phyloP scores from a whole-genome alignment of 2,797 vertebrate genomes.

The Dromococcyx pavoninus region DNA sequence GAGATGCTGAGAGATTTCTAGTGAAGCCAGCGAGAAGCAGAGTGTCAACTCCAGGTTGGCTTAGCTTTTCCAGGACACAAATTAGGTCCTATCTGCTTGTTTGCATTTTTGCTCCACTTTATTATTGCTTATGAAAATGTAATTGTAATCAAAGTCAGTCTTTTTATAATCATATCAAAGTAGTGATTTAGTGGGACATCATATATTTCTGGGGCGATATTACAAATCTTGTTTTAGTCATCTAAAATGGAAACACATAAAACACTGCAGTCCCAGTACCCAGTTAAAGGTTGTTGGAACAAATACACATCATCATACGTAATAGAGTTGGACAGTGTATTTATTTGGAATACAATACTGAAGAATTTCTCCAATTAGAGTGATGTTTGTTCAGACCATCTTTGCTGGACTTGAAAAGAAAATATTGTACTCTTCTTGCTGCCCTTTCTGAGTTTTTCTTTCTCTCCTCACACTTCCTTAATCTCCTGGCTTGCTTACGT shows the following conservation, averaged over 20 bases:
- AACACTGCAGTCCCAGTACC: background rate
- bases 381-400: constrained; percentile 12
- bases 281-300: background rate
- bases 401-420: background rate
- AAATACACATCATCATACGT: background rate
- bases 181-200: background rate
- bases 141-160: background rate
- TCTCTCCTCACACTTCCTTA: background rate
- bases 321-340: background rate
- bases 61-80: constrained; percentile 13
- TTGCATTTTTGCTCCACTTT: constrained; percentile 2
- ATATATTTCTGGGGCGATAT: background rate
- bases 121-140: constrained; percentile 21
- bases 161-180: background rate
- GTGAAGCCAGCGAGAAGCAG: background rate
- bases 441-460: background rate
- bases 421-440: background rate
- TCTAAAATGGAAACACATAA: constrained; percentile 8
- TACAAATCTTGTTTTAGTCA: constrained; percentile 21
- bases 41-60: background rate
- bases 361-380: constrained; percentile 30
- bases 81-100: constrained; percentile 11
- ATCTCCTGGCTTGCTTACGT: background rate
- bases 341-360: constrained; percentile 38
- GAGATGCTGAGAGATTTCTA: background rate